Evolutionary conservation across 2,113 vertebrate genomes (phyloP), one percentile per base, ranked within the genome.

Genomic region (Platichthys flesus): DNA sequence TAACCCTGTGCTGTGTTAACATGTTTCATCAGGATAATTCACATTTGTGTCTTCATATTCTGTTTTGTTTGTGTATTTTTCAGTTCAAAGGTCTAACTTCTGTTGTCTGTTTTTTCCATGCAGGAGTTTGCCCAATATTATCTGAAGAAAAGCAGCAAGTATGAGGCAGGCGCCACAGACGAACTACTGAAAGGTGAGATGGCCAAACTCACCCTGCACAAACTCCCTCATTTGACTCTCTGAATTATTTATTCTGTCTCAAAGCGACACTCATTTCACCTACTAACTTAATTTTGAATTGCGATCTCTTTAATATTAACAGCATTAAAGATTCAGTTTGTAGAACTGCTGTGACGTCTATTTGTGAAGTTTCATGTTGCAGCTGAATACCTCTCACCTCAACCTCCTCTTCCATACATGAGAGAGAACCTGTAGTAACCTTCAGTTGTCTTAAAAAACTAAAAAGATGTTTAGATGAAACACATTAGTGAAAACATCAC

Each of bases 101-200:
- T 68, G 18, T 35, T 18, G 2, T 31, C 9, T 64, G 35, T 1
- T 62, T 13, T 59, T 67, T 71, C 16, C 12, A 12, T 54, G 31
- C 83, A 94, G 93, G 84, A 84, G 18, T 93, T 94, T 80, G 93
- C 92, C 8, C 84, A 54, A 42, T 79, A 71, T 84, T 81, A 92
- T 56, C 67, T 94, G 63, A 86, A 91, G 42, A 78, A 75, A 16
- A 81, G 70, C 8, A 79, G 45, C 69, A 84, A 42, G 20, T 94
- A 94, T 0, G 95, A 96, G 45, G 67, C 88, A 0, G 93, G 85
- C 55, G 88, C 92, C 60, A 94, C 92, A 54, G 82, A 93, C 0
- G 92, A 93, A 71, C 94, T 96, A 57, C 90, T 96, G 31, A 85
- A 83, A 79, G 94, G 95, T 95, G 58, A 72, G 85, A 14, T 40